Base-by-base conservation (phyloP, 2,888 invertebrate genomes). In the Cerastoderma edule region DNA sequence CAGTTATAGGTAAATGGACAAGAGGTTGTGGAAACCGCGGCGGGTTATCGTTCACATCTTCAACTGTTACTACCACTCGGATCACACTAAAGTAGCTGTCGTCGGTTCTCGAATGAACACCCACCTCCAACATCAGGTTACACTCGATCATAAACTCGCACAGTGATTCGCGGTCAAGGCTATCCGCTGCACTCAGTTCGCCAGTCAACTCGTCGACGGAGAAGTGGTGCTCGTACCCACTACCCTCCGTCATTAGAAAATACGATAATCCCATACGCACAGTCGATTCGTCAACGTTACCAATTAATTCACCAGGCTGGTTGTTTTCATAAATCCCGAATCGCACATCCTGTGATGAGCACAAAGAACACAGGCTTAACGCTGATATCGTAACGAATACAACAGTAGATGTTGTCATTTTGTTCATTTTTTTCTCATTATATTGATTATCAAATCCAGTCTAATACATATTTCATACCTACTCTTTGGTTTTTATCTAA, bases 1-100 rank as follows among this genome's bases (percentile, higher is more conserved):
- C 87, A 0, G 85, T 80, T 10, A 87, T 76, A 13, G 68, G 56
- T 22, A 85, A 28, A 50, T 70, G 56, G 2, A 83, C 68, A 32
- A 64, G 71, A 13, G 75, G 69, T 35, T 71, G 69, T 13, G 75
- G 75, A 67, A 89, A 89, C 22, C 57, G 78, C 2, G 89, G 89
- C 2, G 83, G 56, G 75, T 89, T 86, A 69, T 89, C 89, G 72
- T 89, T 89, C 13, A 87, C 73, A 67, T 89, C 89, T 50, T 87
- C 81, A 22, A 89, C 74, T 39, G 78, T 67, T 27, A 89, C 77
- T 10, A 75, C 72, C 16, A 86, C 83, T 33, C 83, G 75, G 65
- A 89, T 81, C 53, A 88, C 84, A 63, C 79, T 72, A 60, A 89
- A 88, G 63, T 83, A 87, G 19, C 78, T 78, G 3, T 80, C 80